Evolutionary conservation across 1,140 invertebrate genomes (phyloP).

Genomic region (Philaenus spumarius): DNA sequence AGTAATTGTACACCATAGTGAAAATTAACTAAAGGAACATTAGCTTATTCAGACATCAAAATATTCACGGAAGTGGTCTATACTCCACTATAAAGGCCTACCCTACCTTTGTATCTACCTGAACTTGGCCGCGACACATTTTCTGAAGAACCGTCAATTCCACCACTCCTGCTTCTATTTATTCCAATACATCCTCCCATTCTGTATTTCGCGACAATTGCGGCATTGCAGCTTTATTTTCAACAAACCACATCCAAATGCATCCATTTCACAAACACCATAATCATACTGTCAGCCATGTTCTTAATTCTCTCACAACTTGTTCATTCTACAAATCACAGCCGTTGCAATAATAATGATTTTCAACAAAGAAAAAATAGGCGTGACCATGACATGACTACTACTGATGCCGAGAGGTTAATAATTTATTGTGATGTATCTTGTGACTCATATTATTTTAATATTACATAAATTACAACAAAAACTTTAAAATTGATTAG

Average conservation of each 20-base stretch:
- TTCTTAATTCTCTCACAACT: not conserved
- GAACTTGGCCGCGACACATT: conserved; percentile 68
- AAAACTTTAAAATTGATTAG: too few relatives aligned
- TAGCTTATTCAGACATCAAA: not conserved
- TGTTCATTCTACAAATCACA: too few relatives aligned
- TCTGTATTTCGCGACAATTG: conserved; percentile 42
- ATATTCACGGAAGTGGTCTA: not conserved
- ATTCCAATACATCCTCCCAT: conserved; percentile 82
- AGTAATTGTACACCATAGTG: too few relatives aligned
- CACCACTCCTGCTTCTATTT: conserved; percentile 67
- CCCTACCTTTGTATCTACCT: conserved; percentile 43
- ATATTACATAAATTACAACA: too few relatives aligned
- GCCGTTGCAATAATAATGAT: too few relatives aligned
- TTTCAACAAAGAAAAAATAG: too few relatives aligned
- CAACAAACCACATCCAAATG: not conserved
- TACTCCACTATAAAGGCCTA: conserved; percentile 10
- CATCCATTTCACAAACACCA: conserved; percentile 3
- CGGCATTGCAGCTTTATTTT: conserved; percentile 43
- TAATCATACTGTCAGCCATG: conserved; percentile 10
- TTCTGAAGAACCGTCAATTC: conserved; percentile 65
- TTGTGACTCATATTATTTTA: too few relatives aligned
- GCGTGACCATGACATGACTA: too few relatives aligned
- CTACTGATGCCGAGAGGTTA: too few relatives aligned
- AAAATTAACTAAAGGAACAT: not conserved
- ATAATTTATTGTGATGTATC: too few relatives aligned